phyloP scores from a whole-genome alignment of 2,797 vertebrate genomes.

The Tenualosa thibaudeaui region DNA sequence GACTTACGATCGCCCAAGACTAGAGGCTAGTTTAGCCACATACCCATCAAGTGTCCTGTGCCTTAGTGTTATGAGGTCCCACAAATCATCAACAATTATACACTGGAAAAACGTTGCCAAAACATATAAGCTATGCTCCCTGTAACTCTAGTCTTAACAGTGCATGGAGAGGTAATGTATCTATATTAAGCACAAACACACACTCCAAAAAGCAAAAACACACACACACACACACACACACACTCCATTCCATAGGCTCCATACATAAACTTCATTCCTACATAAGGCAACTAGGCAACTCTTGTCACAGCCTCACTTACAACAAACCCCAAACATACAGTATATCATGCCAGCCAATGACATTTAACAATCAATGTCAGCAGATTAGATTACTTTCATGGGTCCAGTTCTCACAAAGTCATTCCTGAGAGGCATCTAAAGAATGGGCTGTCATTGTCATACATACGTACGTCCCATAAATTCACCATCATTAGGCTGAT shows the following conservation, averaged over 20 bases:
- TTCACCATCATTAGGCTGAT: conserved; percentile 35
- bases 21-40: no score
- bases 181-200: background rate
- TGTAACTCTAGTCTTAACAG: no score
- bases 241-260: background rate
- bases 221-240: no score
- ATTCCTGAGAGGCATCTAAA: background rate
- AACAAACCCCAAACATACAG: background rate
- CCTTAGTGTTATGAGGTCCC: no score
- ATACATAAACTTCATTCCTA: background rate
- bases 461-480: conserved; percentile 31
- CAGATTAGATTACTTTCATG: background rate
- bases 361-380: background rate
- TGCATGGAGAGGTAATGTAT: background rate
- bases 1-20: no score
- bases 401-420: conserved; percentile 8
- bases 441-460: conserved; percentile 1
- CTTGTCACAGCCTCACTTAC: background rate
- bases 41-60: no score
- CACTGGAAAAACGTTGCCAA: no score
- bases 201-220: no score
- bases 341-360: background rate
- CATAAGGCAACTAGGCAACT: background rate
- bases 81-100: no score
- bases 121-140: no score